Base-by-base conservation (phyloP, 1,140 invertebrate species). In the Cherax quadricarinatus region DNA sequence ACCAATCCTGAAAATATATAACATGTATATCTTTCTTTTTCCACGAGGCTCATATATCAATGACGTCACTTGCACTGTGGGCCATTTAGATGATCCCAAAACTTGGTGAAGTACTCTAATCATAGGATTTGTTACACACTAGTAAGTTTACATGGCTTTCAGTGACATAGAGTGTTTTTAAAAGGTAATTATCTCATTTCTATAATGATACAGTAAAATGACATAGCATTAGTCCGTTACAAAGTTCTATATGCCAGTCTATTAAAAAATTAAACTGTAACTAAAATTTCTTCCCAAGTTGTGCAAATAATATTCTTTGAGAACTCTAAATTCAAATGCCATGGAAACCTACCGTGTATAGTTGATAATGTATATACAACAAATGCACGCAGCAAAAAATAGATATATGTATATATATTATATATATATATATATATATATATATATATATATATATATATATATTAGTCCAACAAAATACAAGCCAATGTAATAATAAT, bases 331-430 rank as follows among this genome's bases (percentile, higher is more conserved):
- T 75, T 75, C 60, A 30, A n/a, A 73, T 91, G 90, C 90, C 90
- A 86, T 91, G 90, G 79, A 91, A 91, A 51, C 90, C 78, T 91
- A 91, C 79, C 90, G 87, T 21, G 75, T 82, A 84, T 81, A 60
- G 90, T 86, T 91, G 84, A 91, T 86, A 91, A 75, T 91, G 84
- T 91, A 91, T 85, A 87, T 91, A 91, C 90, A 91, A 91, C 90
- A 91, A 91, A 91, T 91, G 90, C 90, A 91, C 90, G 90, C 90
- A 91, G 90, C 90, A 91, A 91, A 91, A 91, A 91, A 91, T 91
- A 91, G 90, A 91, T 86, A 91, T 91, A 91, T 91, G 89, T 91
- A 91, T 91, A 91, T 91, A 91, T 91, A 91, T 41, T 91, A 70
- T 91, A 91, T 91, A 79, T 88, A 79, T 88, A 88, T 91, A 91